A percentile compares a stretch with the other conserved stretches of the same genome.
Evolutionary conservation across 1,140 invertebrate species (phyloP).

Genomic region (Microplitis mediator): DNA sequence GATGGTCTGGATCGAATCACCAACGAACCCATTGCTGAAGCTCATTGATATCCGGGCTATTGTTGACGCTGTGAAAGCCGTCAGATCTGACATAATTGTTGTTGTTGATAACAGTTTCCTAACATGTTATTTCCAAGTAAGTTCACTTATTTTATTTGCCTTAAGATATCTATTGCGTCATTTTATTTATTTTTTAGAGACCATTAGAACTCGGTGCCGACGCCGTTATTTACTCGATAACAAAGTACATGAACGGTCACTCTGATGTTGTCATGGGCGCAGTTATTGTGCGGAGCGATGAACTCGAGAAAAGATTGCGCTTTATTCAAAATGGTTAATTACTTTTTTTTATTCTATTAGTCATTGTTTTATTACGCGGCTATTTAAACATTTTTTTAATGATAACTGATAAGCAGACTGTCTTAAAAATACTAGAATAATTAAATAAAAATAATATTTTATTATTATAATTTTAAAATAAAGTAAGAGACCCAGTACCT

Average conservation of each 20-base stretch:
- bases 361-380: no score
- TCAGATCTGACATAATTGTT: slow-evolving; percentile 74
- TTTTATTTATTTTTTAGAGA: slow-evolving; percentile 61
- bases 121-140: slow-evolving; percentile 90
- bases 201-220: slow-evolving; percentile 92
- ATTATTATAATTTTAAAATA: no score
- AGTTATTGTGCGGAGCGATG: slow-evolving; percentile 75
- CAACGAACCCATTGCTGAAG: slow-evolving; percentile 96
- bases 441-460: no score
- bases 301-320: slow-evolving; percentile 73
- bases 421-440: no score
- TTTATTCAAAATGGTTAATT: slow-evolving; percentile 88
- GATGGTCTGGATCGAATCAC: slow-evolving; percentile 97
- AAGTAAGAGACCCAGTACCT: no score
- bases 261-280: slow-evolving; percentile 98
- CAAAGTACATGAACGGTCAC: slow-evolving; percentile 99
- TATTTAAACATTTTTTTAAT: no score
- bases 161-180: neutral
- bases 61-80: slow-evolving; percentile 67
- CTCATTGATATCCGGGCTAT: slow-evolving; percentile 87
- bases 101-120: slow-evolving; percentile 98
- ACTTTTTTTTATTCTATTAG: slow-evolving; percentile 8
- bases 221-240: slow-evolving; percentile 90
- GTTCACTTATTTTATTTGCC: slow-evolving; percentile 10
- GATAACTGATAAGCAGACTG: neutral